Conservation (phyloP, 1,140 invertebrate genomes). For the Drosophila lacertosa region DNA sequence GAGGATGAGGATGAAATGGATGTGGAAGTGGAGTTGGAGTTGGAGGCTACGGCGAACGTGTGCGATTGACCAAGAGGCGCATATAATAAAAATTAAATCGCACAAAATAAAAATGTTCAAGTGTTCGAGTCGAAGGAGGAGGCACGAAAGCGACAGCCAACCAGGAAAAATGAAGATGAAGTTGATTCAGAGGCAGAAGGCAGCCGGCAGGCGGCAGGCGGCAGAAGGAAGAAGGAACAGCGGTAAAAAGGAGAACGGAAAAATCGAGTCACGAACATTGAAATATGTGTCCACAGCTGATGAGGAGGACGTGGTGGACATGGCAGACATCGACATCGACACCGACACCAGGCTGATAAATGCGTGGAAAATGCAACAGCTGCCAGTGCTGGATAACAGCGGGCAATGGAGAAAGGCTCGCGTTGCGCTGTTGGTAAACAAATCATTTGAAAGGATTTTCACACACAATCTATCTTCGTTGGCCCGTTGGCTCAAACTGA, state of each 20-base stretch:
- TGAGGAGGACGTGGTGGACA: slow-evolving; percentile 61
- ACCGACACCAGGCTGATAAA: slow-evolving; percentile 68
- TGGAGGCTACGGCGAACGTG: slow-evolving; percentile 29
- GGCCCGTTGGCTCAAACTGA: slow-evolving; percentile 23
- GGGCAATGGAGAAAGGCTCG: slow-evolving; percentile 48
- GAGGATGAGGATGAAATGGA: background rate
- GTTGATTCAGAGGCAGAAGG: background rate
- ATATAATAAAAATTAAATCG: slow-evolving; percentile 81
- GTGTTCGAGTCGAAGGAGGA: slow-evolving; percentile 31
- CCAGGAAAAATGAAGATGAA: slow-evolving; percentile 22
- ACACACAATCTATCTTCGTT: slow-evolving; percentile 81
- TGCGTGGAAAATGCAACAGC: slow-evolving; percentile 82
- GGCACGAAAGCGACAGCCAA: slow-evolving; percentile 35
- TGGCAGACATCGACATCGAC: slow-evolving; percentile 30
- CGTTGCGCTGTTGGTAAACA: slow-evolving; percentile 77
- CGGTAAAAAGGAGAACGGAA: slow-evolving; percentile 40
- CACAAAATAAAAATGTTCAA: slow-evolving; percentile 73
- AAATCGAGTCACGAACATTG: slow-evolving; percentile 82
- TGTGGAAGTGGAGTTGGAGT: background rate
- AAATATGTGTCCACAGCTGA: slow-evolving; percentile 78
- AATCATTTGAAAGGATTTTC: slow-evolving; percentile 83
- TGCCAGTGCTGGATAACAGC: slow-evolving; percentile 73
- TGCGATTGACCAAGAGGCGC: slow-evolving; percentile 71
- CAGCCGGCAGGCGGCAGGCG: no score
- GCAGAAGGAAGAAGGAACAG: background rate